phyloP scores from a whole-genome alignment of 23 tunicate species.

The Halocynthia aurantium region DNA sequence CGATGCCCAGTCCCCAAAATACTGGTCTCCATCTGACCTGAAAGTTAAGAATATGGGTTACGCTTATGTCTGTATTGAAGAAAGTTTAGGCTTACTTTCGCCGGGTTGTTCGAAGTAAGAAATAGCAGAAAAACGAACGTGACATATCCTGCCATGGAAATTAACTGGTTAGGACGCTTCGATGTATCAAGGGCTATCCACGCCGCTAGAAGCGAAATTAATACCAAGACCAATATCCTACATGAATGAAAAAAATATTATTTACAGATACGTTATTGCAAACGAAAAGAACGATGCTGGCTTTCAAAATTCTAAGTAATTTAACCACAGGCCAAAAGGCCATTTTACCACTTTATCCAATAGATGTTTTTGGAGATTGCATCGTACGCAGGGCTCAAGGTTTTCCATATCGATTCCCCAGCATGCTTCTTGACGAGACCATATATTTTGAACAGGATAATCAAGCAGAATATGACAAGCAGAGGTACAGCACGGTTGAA shows the following conservation, averaged over 20 bases:
- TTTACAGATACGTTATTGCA: background rate
- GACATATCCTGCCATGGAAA: slow-evolving; percentile 80
- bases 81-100: slow-evolving; percentile 25
- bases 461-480: slow-evolving; percentile 41
- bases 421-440: slow-evolving; percentile 58
- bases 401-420: slow-evolving; percentile 42
- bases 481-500: slow-evolving; percentile 37
- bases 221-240: slow-evolving; percentile 48
- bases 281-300: background rate
- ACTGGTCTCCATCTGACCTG: slow-evolving; percentile 29
- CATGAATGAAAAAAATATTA: background rate
- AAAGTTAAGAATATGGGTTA: background rate
- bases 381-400: slow-evolving; percentile 20
- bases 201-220: slow-evolving; percentile 49
- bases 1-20: slow-evolving; percentile 27
- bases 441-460: slow-evolving; percentile 64
- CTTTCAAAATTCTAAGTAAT: background rate
- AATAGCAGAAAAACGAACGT: slow-evolving; percentile 65
- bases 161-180: slow-evolving; percentile 73
- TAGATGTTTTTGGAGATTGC: slow-evolving; percentile 34
- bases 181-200: slow-evolving; percentile 90
- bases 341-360: slow-evolving; percentile 71
- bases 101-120: slow-evolving; percentile 75
- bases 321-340: background rate
- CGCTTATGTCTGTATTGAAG: background rate